These are phyloP conservation scores for Drosophila cardini DNA, from an alignment of 1,140 invertebrate genomes.

Conservation along the genomic window DNA sequence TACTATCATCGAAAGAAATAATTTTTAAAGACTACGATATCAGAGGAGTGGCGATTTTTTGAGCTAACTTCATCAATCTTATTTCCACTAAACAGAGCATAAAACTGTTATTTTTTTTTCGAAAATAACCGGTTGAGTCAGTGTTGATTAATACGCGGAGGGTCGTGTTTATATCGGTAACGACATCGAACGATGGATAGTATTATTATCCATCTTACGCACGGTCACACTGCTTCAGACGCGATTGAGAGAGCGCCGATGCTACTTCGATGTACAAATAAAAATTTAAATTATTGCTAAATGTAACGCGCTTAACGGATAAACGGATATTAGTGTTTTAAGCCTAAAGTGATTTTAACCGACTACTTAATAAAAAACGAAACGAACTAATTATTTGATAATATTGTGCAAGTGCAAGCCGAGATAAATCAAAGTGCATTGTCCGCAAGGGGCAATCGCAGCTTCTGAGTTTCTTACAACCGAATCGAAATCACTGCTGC, in stretches of 20 bases:
- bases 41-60: no score
- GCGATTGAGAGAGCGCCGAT: slow-evolving; percentile 56
- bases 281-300: slow-evolving; percentile 65
- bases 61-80: no score
- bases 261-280: slow-evolving; percentile 60
- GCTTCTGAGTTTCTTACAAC: slow-evolving; percentile 39
- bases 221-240: slow-evolving; percentile 45
- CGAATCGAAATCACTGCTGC: slow-evolving; percentile 33
- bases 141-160: slow-evolving; percentile 16
- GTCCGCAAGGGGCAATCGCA: slow-evolving; percentile 38
- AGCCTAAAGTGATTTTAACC: slow-evolving; percentile 34
- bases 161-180: background rate
- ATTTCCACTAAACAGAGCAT: no score
- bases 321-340: slow-evolving; percentile 44
- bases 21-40: no score
- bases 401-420: slow-evolving; percentile 26
- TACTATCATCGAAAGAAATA: background rate
- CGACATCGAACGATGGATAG: background rate
- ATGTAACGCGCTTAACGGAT: slow-evolving; percentile 57
- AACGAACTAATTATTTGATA: background rate
- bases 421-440: slow-evolving; percentile 39
- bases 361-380: slow-evolving; percentile 14
- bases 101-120: no score
- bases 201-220: background rate
- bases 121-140: background rate